Evolutionary conservation across 2,888 invertebrate genomes (phyloP), one percentile per base, ranked within the genome.

Genomic region (Fragum whitleyi): DNA sequence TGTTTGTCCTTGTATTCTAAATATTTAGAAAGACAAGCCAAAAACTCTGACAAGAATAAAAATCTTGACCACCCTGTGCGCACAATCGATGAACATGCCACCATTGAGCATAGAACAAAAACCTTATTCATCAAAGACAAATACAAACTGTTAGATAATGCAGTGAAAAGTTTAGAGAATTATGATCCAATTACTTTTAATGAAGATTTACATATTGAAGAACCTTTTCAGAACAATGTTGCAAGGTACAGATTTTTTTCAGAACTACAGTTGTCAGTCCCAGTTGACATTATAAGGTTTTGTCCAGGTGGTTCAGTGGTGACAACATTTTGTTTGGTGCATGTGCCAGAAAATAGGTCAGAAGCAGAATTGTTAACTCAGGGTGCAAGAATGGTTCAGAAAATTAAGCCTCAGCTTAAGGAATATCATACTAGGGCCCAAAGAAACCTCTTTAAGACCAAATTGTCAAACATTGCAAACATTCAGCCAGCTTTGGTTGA

Each of bases 401-500:
- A 26, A 53, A 28, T 76, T 5, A 53, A 53, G 39, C 55, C 21
- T n/a, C 39, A 74, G 19, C 67, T 86, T 14, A 36, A 57, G 16
- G 86, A 80, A 65, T 81, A 32, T 32, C 81, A 87, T 51, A 87
- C 81, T 2, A 69, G 85, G 11, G 61, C 75, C n/a, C 77, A 79
- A 47, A 76, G 26, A 28, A 28, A 23, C 14, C 7, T 26, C 0
- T 83, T 87, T 62, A 74, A 76, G 47, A 53, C 59, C 26, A 77
- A 76, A 36, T 29, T 81, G 2, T 21, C 16, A 3, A 62, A 79
- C 39, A 19, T 87, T 2, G 72, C 79, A 39, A 47, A 23, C 1
- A 36, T 87, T 6, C 7, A 32, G 23, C 81, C 79, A 16, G 14
- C 73, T 42, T 61, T 81, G 7, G 74, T 62, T 11, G 75, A 82